phyloP scores from a whole-genome alignment of 2,888 invertebrate genomes.

The Noctua pronuba region DNA sequence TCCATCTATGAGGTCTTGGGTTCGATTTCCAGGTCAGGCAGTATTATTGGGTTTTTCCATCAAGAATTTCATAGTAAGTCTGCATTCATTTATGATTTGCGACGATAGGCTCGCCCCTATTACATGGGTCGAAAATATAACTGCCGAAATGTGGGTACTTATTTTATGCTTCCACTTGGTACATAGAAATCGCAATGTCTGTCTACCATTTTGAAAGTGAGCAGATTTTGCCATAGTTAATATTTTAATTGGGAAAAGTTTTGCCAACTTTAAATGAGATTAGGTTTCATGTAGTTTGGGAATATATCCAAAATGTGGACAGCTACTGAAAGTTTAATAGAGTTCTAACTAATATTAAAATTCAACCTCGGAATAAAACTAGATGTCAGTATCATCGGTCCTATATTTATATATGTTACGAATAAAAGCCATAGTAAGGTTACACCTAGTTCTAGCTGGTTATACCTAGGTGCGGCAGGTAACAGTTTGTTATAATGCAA shows the following conservation, averaged over 20 bases:
- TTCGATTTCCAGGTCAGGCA: background rate
- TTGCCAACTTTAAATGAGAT: slow-evolving; percentile 24
- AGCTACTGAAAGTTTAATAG: slow-evolving; percentile 24
- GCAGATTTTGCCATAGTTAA: slow-evolving; percentile 11
- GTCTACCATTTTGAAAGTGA: slow-evolving; percentile 22
- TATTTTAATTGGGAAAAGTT: slow-evolving; percentile 32
- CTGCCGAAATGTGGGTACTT: background rate
- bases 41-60: background rate
- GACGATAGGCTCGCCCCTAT: background rate
- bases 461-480: no score
- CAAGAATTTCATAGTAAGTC: background rate
- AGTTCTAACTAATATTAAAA: background rate
- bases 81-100: background rate
- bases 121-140: background rate
- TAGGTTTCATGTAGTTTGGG: slow-evolving; percentile 14
- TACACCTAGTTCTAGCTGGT: no score
- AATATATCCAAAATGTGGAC: slow-evolving; percentile 27
- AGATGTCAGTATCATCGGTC: background rate
- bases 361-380: background rate
- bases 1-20: background rate
- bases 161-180: background rate
- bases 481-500: no score
- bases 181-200: background rate
- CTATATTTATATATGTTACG: background rate
- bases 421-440: no score